Conservation (phyloP, 2,797 vertebrate genomes). For the Ataeniobius toweri region DNA sequence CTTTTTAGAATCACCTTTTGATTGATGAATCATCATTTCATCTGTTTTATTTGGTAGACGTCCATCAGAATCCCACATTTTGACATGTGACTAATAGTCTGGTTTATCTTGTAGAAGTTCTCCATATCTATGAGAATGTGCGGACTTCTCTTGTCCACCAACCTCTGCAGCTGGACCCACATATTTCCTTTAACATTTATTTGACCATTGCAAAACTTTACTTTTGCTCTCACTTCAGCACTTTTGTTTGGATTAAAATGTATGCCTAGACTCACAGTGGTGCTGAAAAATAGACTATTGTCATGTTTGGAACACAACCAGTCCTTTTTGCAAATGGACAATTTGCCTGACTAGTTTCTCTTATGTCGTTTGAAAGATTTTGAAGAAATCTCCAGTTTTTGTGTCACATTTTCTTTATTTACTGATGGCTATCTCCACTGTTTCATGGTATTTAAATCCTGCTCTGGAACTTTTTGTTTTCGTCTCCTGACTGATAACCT, state of each 20-base stretch:
- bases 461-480: background rate
- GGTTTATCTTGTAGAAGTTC: background rate
- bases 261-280: too few species aligned
- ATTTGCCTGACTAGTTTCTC: background rate
- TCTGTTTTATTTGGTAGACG: background rate
- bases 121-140: background rate
- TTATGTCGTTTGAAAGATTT: background rate
- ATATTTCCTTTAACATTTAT: background rate
- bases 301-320: background rate
- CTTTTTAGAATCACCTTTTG: background rate
- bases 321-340: background rate
- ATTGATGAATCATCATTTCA: background rate
- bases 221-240: background rate
- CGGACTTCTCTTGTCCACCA: background rate
- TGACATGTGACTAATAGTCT: background rate
- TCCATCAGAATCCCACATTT: background rate
- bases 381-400: background rate
- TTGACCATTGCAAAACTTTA: background rate
- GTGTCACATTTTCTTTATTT: background rate
- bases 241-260: too few species aligned
- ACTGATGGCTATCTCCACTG: background rate
- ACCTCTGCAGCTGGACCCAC: background rate
- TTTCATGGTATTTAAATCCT: background rate
- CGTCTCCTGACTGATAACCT: background rate
- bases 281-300: background rate